Percentiles rank a stretch among this genome's conserved stretches.
Conservation (phyloP, 2,797 vertebrate genomes). For the Erithacus rubecula region DNA sequence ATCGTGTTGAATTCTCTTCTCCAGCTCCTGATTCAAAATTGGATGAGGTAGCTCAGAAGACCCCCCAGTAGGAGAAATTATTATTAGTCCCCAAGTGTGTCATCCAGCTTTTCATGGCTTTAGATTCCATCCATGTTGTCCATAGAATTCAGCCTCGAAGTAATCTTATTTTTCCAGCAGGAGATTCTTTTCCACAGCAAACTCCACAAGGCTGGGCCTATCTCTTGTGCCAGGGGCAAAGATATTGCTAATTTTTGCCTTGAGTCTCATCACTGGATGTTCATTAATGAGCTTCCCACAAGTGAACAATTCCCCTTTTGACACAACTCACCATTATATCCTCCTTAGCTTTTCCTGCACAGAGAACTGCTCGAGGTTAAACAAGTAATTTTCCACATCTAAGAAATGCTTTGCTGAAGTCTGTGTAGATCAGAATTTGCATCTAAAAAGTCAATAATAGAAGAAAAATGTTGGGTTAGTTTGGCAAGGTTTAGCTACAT, state of each 20-base stretch:
- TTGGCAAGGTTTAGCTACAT: not conserved
- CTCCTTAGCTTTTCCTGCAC: not conserved
- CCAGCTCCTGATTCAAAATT: not conserved
- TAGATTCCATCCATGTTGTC: not conserved
- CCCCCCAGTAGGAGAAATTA: not conserved
- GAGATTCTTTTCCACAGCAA: not conserved
- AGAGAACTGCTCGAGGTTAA: not conserved
- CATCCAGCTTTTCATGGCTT: not conserved
- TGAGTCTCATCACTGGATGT: not conserved
- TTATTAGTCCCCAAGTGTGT: not conserved
- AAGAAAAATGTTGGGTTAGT: not conserved
- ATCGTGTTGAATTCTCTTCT: not conserved
- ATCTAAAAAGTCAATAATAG: not conserved
- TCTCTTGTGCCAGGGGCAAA: not conserved
- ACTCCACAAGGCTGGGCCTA: not conserved
- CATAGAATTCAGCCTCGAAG: not conserved
- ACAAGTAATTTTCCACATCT: not conserved
- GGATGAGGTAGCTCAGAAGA: not conserved
- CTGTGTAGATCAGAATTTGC: not conserved
- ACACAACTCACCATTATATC: not conserved
- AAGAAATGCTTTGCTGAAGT: not conserved
- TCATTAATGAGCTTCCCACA: not conserved
- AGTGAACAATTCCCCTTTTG: not conserved
- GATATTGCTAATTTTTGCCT: not conserved
- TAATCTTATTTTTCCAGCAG: not conserved